Evolutionary conservation across 1,140 invertebrate species (phyloP), one percentile per base, ranked within the genome.

Genomic region (Drosophila sp.): DNA sequence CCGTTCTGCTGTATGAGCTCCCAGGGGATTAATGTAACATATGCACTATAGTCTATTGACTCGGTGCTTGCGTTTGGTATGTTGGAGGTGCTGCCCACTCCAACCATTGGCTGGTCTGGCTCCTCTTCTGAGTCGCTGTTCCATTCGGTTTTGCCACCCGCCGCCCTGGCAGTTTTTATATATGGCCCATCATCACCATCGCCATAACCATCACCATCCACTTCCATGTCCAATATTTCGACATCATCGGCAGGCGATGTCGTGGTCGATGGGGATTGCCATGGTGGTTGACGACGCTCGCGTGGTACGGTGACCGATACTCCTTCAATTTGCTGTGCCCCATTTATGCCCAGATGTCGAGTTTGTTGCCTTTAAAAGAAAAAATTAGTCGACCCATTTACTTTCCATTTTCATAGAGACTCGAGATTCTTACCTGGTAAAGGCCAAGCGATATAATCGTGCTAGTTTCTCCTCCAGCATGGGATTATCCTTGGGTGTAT

Each of bases 331-430:
- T 91, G 86, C 40, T 91, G 90, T 32, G 83, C 90, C n/a, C 90
- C 90, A 75, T 90, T 91, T 66, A 96, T 94, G 6, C 95, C 95
- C 29, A 96, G 92, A 89, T 96, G 95, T 55, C 92, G 92, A 80
- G 95, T 95, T 93, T 96, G 95, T 89, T 96, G 95, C 77, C 95
- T 95, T 90, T 47, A 32, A 93, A 93, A 57, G 5, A 35, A 35
- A 35, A 54, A 23, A 23, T 27, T 1, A 29, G 33, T 56, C 0
- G 32, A 62, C 3, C 5, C 4, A 1, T 17, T 30, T 17, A 17
- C 2, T n/a, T 4, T 8, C 10, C 35, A 54, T 10, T 17, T 55
- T 2, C 6, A 38, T 25, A 47, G 44, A 25, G 1, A 23, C 32
- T 8, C 30, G 40, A 1, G 5, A 5, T 30, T 4, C 56, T 76